Percentiles rank a stretch among this genome's conserved stretches.
phyloP scores from a whole-genome alignment of 1,140 invertebrate species.

The Cepaea nemoralis region DNA sequence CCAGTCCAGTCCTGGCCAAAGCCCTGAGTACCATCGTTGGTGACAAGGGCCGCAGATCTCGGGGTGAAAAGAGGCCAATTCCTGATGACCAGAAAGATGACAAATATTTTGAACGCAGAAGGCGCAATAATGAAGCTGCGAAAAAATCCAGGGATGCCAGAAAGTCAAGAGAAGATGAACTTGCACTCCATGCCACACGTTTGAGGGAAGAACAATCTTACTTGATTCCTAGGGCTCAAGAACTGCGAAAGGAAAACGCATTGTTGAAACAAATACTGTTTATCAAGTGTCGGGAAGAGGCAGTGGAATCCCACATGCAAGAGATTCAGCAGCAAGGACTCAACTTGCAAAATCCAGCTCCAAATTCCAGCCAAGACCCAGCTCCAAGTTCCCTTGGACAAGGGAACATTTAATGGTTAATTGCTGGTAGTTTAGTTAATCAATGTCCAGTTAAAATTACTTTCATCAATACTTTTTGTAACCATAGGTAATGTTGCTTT shows the following conservation, averaged over 20 bases:
- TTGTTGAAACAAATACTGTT: slow-evolving; percentile 10
- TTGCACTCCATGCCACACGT: slow-evolving; percentile 85
- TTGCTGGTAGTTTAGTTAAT: too few species aligned
- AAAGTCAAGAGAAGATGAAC: slow-evolving; percentile 85
- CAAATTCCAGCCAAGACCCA: too few species aligned
- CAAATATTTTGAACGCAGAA: slow-evolving; percentile 88
- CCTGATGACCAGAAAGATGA: slow-evolving; percentile 88
- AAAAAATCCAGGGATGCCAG: slow-evolving; percentile 85
- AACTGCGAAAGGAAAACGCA: slow-evolving; percentile 22
- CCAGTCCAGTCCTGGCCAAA: slow-evolving; percentile 64
- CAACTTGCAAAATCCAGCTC: too few species aligned
- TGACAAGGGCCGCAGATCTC: slow-evolving; percentile 73
- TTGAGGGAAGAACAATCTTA: too few species aligned
- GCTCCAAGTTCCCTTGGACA: too few species aligned
- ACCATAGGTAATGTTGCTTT: too few species aligned
- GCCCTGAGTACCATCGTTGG: slow-evolving; percentile 62
- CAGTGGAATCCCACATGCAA: background rate
- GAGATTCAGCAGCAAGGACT: background rate
- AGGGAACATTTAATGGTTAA: too few species aligned
- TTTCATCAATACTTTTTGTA: too few species aligned
- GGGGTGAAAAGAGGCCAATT: slow-evolving; percentile 88
- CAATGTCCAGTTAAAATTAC: too few species aligned
- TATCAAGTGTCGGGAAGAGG: background rate
- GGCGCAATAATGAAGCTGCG: slow-evolving; percentile 90
- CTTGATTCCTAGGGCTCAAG: slow-evolving; percentile 76